These are phyloP conservation scores for Propsilocerus akamusi DNA, from an alignment of 1,140 invertebrate genomes.

Conservation along the genomic window DNA sequence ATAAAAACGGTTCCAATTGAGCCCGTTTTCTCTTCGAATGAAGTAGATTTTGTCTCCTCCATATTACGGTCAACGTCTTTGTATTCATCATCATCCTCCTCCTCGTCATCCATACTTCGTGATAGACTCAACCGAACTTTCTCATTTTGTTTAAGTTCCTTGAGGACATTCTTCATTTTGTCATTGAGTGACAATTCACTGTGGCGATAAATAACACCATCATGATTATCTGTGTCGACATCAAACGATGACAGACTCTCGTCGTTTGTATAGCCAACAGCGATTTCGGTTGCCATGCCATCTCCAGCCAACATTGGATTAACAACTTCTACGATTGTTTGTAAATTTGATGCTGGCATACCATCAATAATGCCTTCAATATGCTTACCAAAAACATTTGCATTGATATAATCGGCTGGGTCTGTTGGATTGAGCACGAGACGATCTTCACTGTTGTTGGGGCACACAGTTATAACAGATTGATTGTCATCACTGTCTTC, in stretches of 20 bases:
- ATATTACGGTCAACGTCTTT: not conserved
- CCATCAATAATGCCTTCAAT: not conserved
- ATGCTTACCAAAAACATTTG: not conserved
- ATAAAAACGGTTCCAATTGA: not conserved
- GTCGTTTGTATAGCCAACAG: constrained; percentile 13
- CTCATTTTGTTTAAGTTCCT: constrained; percentile 23
- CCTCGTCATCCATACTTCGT: constrained; percentile 21
- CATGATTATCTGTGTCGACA: constrained; percentile 8
- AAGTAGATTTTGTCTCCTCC: not conserved
- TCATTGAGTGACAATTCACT: constrained; percentile 23
- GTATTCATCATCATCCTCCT: constrained; percentile 12
- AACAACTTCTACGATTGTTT: constrained; percentile 23
- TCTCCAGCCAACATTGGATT: constrained; percentile 22
- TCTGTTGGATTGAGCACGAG: not conserved
- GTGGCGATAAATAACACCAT: constrained; percentile 7
- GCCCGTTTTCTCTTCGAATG: not conserved
- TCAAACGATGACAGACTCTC: constrained; percentile 12
- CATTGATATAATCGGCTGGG: not conserved
- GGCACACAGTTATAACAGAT: not conserved
- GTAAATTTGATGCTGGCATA: not conserved
- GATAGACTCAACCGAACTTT: constrained; percentile 25
- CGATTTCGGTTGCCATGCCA: constrained; percentile 17
- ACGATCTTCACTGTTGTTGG: not conserved
- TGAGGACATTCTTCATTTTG: constrained; percentile 25
- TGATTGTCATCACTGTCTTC: not conserved